Evolutionary conservation across 2,113 vertebrate species (phyloP).

Genomic region (Clarias macrocephalus): DNA sequence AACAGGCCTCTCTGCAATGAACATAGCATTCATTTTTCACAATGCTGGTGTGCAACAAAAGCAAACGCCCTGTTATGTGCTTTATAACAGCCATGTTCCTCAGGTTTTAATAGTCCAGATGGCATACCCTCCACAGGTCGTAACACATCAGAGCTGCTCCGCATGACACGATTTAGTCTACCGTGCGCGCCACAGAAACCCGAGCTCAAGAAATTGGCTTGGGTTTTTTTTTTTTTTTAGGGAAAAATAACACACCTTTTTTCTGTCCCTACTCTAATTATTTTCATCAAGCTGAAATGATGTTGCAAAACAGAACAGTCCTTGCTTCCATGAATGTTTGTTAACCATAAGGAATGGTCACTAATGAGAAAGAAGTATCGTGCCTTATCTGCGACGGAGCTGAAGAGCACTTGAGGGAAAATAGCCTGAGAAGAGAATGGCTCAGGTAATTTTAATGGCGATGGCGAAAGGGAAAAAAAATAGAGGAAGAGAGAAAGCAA

Average conservation of each 20-base stretch:
- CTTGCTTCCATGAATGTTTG: slow-evolving; percentile 37
- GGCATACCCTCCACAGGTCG: slow-evolving; percentile 49
- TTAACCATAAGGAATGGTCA: slow-evolving; percentile 32
- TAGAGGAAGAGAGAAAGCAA: slow-evolving; percentile 51
- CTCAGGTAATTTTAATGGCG: slow-evolving; percentile 36
- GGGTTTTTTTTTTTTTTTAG: slow-evolving; percentile 35
- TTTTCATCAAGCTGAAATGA: slow-evolving; percentile 26
- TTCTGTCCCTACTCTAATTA: slow-evolving; percentile 29
- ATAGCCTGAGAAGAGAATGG: slow-evolving; percentile 39
- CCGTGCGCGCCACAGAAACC: slow-evolving; percentile 40
- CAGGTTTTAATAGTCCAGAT: slow-evolving; percentile 57
- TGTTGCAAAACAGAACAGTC: background rate
- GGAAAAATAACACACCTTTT: background rate
- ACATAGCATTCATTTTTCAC: slow-evolving; percentile 60
- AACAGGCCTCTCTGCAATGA: slow-evolving; percentile 57
- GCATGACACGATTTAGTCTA: slow-evolving; percentile 45
- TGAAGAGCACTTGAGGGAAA: slow-evolving; percentile 44
- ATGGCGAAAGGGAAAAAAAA: background rate
- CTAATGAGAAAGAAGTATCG: slow-evolving; percentile 32
- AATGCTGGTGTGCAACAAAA: slow-evolving; percentile 18
- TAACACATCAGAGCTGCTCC: slow-evolving; percentile 50
- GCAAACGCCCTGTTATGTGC: slow-evolving; percentile 20
- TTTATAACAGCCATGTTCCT: slow-evolving; percentile 39
- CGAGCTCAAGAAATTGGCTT: slow-evolving; percentile 54
- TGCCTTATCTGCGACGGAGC: slow-evolving; percentile 38